Conservation (phyloP, 1,140 invertebrate genomes). For the Bombus difficillimus region DNA sequence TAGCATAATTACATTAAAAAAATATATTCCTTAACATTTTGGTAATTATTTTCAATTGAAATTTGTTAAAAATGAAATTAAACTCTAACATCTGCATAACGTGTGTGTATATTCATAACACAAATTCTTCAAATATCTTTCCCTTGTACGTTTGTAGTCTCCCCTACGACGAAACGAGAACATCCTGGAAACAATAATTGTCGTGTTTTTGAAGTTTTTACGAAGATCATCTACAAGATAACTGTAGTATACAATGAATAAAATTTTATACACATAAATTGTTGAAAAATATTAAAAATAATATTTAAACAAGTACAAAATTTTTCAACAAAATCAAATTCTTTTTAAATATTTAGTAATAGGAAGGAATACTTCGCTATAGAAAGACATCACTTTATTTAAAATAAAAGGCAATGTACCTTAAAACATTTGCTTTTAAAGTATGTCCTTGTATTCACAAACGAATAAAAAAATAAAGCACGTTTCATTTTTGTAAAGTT, state of each 20-base stretch:
- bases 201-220: conserved; percentile 54
- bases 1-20: conserved; percentile 28
- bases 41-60: not conserved
- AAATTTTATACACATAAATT: conserved; percentile 17
- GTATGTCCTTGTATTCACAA: conserved; percentile 3
- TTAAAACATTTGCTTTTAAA: not conserved
- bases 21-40: conserved; percentile 7
- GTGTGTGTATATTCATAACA: not conserved
- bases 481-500: conserved; percentile 47
- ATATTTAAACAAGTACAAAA: conserved; percentile 9
- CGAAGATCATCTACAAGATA: conserved; percentile 38
- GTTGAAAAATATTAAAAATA: not conserved
- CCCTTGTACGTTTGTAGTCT: conserved; percentile 58
- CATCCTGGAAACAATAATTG: conserved; percentile 74
- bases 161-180: conserved; percentile 61
- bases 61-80: conserved; percentile 35
- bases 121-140: conserved; percentile 62
- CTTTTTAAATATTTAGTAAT: not conserved
- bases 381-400: not conserved
- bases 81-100: conserved; percentile 23
- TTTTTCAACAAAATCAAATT: conserved; percentile 23
- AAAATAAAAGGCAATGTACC: conserved; percentile 1
- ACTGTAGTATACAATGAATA: conserved; percentile 16
- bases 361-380: not conserved
- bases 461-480: conserved; percentile 58